A percentile compares a stretch with the other conserved stretches of the same genome.
These are phyloP conservation scores for Lycophotia porphyrea DNA, from an alignment of 2,888 invertebrate species.

Conservation along the genomic window DNA sequence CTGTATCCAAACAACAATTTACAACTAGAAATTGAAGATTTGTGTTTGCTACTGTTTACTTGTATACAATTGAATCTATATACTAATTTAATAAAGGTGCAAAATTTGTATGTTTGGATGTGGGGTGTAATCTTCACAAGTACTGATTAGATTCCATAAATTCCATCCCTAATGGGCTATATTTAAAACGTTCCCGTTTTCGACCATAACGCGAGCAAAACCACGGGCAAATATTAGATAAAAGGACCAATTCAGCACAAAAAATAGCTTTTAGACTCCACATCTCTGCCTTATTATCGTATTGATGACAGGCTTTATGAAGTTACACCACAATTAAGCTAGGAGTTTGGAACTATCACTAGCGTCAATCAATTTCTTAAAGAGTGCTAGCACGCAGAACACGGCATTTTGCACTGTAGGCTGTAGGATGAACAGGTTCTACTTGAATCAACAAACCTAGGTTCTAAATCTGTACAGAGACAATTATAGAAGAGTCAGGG, in stretches of 20 bases:
- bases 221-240: too few relatives aligned
- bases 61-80: neutral
- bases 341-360: neutral
- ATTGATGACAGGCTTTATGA: neutral
- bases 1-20: slow-evolving; percentile 11
- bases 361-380: neutral
- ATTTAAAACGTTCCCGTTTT: neutral
- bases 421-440: neutral
- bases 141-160: neutral
- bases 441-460: neutral
- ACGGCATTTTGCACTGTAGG: neutral
- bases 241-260: too few relatives aligned
- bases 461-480: neutral
- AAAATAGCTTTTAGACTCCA: too few relatives aligned
- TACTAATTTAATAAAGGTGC: neutral
- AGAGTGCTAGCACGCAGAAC: neutral
- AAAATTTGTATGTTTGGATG: neutral
- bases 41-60: slow-evolving; percentile 21
- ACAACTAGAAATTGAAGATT: slow-evolving; percentile 22
- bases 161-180: neutral
- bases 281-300: neutral
- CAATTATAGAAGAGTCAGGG: neutral
- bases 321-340: neutral
- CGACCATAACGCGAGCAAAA: neutral
- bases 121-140: neutral